Percentiles rank a stretch among this genome's conserved stretches.
These are phyloP conservation scores for Nylanderia fulva DNA, from an alignment of 1,140 invertebrate species.

Conservation along the genomic window DNA sequence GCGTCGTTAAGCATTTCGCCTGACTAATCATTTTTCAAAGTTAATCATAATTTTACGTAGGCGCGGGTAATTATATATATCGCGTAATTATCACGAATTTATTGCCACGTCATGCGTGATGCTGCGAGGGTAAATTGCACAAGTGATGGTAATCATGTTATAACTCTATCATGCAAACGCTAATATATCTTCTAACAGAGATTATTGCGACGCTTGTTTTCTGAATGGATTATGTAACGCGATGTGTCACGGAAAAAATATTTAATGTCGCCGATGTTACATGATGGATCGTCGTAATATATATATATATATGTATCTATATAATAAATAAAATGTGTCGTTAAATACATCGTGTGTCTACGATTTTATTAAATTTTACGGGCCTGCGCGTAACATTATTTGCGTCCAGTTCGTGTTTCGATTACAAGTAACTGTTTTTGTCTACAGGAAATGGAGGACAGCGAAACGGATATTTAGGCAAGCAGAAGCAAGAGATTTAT, in stretches of 20 bases:
- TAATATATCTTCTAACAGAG: slow-evolving; percentile 34
- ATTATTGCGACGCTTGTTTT: slow-evolving; percentile 39
- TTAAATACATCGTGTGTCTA: not conserved
- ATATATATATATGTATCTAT: not conserved
- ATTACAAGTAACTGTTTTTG: slow-evolving; percentile 23
- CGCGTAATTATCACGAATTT: slow-evolving; percentile 52
- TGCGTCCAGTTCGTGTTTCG: not conserved
- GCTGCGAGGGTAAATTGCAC: slow-evolving; percentile 7
- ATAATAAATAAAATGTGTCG: slow-evolving; percentile 6
- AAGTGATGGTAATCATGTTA: slow-evolving; percentile 43
- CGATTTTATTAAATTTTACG: slow-evolving; percentile 25
- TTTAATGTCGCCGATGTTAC: slow-evolving; percentile 4
- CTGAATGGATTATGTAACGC: slow-evolving; percentile 16
- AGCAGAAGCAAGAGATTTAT: slow-evolving; percentile 36
- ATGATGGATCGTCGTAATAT: slow-evolving; percentile 8
- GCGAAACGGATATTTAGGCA: not conserved
- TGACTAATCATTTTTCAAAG: not conserved
- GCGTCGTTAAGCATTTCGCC: not conserved
- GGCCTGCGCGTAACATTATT: not conserved
- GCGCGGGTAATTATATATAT: not conserved
- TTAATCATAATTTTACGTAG: slow-evolving; percentile 24
- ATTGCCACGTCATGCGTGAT: slow-evolving; percentile 22
- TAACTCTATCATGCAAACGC: slow-evolving; percentile 40
- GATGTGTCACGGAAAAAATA: slow-evolving; percentile 1
- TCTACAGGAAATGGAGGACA: not conserved